These are phyloP conservation scores for Atrichornis clamosus DNA, from an alignment of 2,113 vertebrate species.

Conservation along the genomic window DNA sequence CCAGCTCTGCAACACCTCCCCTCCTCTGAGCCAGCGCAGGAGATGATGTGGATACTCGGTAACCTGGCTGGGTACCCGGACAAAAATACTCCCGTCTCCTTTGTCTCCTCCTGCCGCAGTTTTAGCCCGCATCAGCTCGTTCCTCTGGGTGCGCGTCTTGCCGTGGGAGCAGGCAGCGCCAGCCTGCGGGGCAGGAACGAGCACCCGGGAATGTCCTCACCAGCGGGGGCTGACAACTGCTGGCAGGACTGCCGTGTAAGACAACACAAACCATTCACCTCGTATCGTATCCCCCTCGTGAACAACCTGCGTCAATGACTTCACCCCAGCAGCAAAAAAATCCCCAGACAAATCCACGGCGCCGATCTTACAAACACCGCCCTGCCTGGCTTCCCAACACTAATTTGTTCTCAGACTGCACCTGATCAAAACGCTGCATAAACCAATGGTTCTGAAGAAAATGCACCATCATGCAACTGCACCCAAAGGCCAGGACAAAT, in stretches of 20 bases:
- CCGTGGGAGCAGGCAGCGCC: accelerated
- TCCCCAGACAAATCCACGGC: neutral
- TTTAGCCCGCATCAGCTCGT: neutral
- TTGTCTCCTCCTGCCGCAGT: neutral
- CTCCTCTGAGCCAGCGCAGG: neutral
- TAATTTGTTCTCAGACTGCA: neutral
- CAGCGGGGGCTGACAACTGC: neutral
- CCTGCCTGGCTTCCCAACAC: accelerated
- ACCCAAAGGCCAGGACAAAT: neutral
- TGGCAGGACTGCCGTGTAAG: accelerated
- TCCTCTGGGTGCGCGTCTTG: accelerated
- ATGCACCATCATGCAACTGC: neutral
- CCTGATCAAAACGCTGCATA: neutral
- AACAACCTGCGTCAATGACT: neutral
- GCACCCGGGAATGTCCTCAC: accelerated
- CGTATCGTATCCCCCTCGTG: too few species aligned
- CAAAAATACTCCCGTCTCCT: neutral
- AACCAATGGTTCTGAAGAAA: neutral
- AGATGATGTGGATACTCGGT: accelerated
- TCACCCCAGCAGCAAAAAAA: neutral
- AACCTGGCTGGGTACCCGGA: neutral
- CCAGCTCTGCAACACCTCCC: too few species aligned
- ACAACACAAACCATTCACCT: neutral
- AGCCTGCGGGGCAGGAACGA: accelerated
- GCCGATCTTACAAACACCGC: neutral